Conservation (phyloP, 2,888 invertebrate species). For the Drosophila falleni region DNA sequence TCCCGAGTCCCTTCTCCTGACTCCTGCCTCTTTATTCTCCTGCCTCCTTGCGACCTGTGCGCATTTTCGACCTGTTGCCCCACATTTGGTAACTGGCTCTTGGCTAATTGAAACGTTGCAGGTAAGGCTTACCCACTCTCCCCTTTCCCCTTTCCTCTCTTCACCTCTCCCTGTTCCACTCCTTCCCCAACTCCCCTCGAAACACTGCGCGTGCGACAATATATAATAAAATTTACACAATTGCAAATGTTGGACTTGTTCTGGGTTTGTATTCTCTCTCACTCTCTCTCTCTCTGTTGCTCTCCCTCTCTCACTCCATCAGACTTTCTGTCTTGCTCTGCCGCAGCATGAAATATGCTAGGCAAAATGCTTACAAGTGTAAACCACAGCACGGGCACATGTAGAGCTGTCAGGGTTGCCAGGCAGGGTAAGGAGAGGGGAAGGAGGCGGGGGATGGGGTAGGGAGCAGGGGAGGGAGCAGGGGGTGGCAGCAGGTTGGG, state of each 20-base stretch:
- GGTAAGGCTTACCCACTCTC: constrained; percentile 29
- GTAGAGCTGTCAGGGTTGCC: constrained; percentile 60
- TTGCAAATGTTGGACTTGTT: constrained; percentile 66
- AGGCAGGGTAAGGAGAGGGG: not conserved
- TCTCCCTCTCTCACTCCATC: not conserved
- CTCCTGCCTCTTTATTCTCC: not conserved
- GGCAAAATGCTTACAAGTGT: constrained; percentile 79
- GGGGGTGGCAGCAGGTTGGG: not conserved
- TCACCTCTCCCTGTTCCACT: not conserved
- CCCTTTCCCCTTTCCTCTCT: not conserved
- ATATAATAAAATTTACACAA: constrained; percentile 76
- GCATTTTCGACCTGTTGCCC: constrained; percentile 74
- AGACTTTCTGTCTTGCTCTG: not conserved
- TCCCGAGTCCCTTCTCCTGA: not conserved
- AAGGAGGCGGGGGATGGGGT: not conserved
- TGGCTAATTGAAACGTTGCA: constrained; percentile 71
- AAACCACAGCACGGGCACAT: constrained; percentile 75
- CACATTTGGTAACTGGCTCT: constrained; percentile 40
- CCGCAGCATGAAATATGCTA: constrained; percentile 68
- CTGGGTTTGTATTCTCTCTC: constrained; percentile 4
- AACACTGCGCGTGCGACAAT: constrained; percentile 39
- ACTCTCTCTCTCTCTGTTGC: not conserved
- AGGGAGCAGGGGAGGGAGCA: not conserved
- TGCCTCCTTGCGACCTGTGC: constrained; percentile 5
- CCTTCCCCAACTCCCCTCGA: not conserved